These are phyloP conservation scores for Cheilosia impressa DNA, from an alignment of 2,888 invertebrate species.

Conservation along the genomic window DNA sequence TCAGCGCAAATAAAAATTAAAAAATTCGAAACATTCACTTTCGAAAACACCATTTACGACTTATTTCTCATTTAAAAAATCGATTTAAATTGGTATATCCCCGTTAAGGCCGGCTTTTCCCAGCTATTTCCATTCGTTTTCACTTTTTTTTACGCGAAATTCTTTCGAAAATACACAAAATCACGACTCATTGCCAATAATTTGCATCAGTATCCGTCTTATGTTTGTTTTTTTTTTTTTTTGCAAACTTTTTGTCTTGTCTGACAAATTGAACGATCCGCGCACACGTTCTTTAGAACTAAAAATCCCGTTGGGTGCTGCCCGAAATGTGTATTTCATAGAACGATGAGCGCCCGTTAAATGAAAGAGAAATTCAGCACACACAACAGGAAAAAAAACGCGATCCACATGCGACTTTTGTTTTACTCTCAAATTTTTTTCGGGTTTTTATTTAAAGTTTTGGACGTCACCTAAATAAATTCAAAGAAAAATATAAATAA, in stretches of 20 bases:
- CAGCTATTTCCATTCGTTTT: conserved; percentile 24
- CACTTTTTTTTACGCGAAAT: conserved; percentile 23
- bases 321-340: conserved; percentile 43
- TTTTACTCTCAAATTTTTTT: conserved; percentile 27
- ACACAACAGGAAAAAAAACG: conserved; percentile 38
- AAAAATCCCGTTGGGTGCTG: conserved; percentile 32
- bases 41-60: conserved; percentile 64
- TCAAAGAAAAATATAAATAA: conserved; percentile 68
- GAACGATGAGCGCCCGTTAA: conserved; percentile 66
- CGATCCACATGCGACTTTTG: conserved; percentile 51
- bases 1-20: background rate
- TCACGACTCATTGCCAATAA: conserved; percentile 60
- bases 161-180: conserved; percentile 28
- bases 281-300: conserved; percentile 41
- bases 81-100: conserved; percentile 25
- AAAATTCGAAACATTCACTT: background rate
- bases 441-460: conserved; percentile 60
- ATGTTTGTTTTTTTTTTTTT: conserved; percentile 11
- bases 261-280: conserved; percentile 56
- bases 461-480: conserved; percentile 75
- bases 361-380: conserved; percentile 52
- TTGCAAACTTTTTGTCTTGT: conserved; percentile 20
- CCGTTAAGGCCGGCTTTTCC: conserved; percentile 26
- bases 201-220: conserved; percentile 36
- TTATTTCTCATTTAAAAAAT: conserved; percentile 29